phyloP scores from a whole-genome alignment of 1,140 invertebrate species.

The Scaptodrosophila lebanonensis region DNA sequence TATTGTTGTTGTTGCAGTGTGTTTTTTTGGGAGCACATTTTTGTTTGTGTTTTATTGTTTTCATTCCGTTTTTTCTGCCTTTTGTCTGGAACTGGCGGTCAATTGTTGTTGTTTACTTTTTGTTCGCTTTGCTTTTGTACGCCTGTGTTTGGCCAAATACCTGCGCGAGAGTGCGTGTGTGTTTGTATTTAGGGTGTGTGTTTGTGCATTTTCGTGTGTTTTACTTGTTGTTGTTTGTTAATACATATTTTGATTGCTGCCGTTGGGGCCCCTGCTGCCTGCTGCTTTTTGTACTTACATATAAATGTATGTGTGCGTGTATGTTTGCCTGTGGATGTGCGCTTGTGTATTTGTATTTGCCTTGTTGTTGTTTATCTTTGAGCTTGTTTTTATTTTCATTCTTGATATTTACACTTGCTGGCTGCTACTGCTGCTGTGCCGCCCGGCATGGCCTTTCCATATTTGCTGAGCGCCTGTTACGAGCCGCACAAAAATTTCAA shows the following conservation, averaged over 20 bases:
- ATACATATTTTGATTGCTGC: slow-evolving; percentile 49
- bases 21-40: slow-evolving; percentile 35
- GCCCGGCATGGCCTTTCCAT: slow-evolving; percentile 1
- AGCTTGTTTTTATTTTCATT: slow-evolving; percentile 62
- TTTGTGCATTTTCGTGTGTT: slow-evolving; percentile 31
- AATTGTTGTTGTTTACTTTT: slow-evolving; percentile 39
- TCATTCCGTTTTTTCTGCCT: slow-evolving; percentile 42
- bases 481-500: slow-evolving; percentile 70
- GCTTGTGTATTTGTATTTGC: slow-evolving; percentile 26
- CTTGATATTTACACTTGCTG: slow-evolving; percentile 24
- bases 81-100: slow-evolving; percentile 15
- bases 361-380: slow-evolving; percentile 67
- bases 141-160: background rate
- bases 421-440: slow-evolving; percentile 15
- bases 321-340: slow-evolving; percentile 30
- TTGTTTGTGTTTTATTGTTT: slow-evolving; percentile 9
- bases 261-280: slow-evolving; percentile 21
- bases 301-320: slow-evolving; percentile 11
- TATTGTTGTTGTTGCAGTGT: slow-evolving; percentile 11
- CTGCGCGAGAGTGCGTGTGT: slow-evolving; percentile 19
- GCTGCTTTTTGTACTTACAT: slow-evolving; percentile 3
- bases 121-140: slow-evolving; percentile 14
- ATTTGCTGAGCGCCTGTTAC: slow-evolving; percentile 66
- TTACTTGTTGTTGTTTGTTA: slow-evolving; percentile 53
- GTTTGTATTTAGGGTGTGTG: slow-evolving; percentile 15